Evolutionary conservation across 2,888 invertebrate species (phyloP).

Genomic region (Eupelmus urozonus): DNA sequence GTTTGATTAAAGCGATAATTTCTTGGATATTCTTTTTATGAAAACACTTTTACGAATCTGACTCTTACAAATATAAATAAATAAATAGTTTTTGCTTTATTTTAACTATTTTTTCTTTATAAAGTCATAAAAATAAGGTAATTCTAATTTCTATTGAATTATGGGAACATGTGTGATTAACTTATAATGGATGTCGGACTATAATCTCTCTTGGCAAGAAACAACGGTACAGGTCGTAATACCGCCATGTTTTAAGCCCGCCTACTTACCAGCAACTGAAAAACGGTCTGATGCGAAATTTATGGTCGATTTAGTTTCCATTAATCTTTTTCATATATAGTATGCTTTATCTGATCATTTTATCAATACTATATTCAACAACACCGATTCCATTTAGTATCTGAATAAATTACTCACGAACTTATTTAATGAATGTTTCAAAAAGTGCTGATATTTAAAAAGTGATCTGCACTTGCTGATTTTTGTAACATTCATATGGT

Average conservation of each 20-base stretch:
- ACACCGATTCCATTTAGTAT: background rate
- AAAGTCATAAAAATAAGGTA: no score
- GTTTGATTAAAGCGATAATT: no score
- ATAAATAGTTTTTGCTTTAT: no score
- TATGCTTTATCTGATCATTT: background rate
- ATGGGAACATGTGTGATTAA: background rate
- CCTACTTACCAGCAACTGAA: slow-evolving; percentile 11
- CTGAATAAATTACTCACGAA: background rate
- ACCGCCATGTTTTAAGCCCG: slow-evolving; percentile 20
- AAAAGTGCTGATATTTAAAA: no score
- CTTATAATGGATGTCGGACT: slow-evolving; percentile 13
- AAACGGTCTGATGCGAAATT: slow-evolving; percentile 27
- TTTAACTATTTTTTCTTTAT: no score
- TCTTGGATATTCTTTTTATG: no score
- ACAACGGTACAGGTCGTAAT: background rate
- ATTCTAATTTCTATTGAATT: no score
- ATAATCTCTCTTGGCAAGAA: slow-evolving; percentile 36
- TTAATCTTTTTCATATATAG: slow-evolving; percentile 12
- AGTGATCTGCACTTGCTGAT: no score
- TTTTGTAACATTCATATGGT: no score
- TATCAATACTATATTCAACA: background rate
- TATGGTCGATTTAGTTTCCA: slow-evolving; percentile 22
- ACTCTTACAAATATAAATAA: no score
- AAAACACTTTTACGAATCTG: no score
- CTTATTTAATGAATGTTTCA: no score